Evolutionary conservation across 2,797 vertebrate species (phyloP).

Genomic region (Micrastur ruficollis): DNA sequence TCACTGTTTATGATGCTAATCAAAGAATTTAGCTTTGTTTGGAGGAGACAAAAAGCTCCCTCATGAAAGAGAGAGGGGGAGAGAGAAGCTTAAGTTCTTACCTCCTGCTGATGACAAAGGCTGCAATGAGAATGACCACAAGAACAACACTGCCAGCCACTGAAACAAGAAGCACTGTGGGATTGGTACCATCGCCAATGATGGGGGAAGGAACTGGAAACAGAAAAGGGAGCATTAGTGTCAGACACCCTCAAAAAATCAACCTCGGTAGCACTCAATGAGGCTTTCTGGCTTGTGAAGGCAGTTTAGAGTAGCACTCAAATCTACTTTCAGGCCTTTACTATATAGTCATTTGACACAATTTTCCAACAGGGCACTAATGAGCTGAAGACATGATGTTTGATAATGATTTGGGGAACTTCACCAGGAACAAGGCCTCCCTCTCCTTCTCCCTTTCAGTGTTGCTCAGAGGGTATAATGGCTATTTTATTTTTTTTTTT

Average conservation of each 20-base stretch:
- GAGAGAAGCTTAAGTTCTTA: slow-evolving; percentile 75
- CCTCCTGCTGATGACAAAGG: slow-evolving; percentile 97
- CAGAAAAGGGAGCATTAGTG: slow-evolving; percentile 12
- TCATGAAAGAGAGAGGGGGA: slow-evolving; percentile 54
- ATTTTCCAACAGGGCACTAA: slow-evolving; percentile 55
- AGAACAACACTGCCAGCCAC: slow-evolving; percentile 94
- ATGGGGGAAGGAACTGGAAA: slow-evolving; percentile 90
- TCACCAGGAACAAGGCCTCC: background rate
- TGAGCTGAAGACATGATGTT: slow-evolving; percentile 35
- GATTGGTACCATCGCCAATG: slow-evolving; percentile 93
- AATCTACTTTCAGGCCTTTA: background rate
- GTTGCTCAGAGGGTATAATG: background rate
- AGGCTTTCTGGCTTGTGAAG: background rate
- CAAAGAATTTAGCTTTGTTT: slow-evolving; percentile 75
- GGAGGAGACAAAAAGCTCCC: slow-evolving; percentile 66
- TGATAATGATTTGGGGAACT: slow-evolving; percentile 14
- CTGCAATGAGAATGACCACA: slow-evolving; percentile 93
- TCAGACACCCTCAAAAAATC: background rate
- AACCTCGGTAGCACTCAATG: background rate
- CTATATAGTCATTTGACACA: slow-evolving; percentile 9
- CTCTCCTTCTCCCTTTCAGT: background rate
- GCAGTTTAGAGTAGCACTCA: background rate
- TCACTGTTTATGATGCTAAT: slow-evolving; percentile 77
- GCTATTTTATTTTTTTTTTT: background rate
- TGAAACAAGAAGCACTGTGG: slow-evolving; percentile 91